Percentiles rank a stretch among this genome's conserved stretches.
Conservation (phyloP, 1,140 invertebrate genomes). For the Listronotus bonariensis region DNA sequence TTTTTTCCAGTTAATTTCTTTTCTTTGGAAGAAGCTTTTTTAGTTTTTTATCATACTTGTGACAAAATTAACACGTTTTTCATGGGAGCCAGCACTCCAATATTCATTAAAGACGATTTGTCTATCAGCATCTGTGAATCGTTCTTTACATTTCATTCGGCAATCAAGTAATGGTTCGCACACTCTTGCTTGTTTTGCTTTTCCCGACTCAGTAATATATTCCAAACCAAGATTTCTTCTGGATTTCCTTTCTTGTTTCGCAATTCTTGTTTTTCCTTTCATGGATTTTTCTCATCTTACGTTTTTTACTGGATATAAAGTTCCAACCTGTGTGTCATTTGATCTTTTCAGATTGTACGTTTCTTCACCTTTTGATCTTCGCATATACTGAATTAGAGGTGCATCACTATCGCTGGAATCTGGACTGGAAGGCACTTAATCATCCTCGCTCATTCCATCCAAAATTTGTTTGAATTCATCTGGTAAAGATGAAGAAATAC, state of each 20-base stretch:
- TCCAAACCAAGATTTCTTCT: background rate
- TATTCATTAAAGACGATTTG: slow-evolving; percentile 1
- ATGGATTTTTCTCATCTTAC: too few species aligned
- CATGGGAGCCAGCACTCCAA: background rate
- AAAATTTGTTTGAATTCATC: too few species aligned
- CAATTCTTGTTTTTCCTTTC: too few species aligned
- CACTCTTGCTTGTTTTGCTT: background rate
- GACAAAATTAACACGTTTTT: background rate
- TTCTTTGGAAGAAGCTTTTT: background rate
- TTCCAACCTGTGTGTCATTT: too few species aligned
- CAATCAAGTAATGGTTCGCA: background rate
- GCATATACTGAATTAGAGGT: too few species aligned
- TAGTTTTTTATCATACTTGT: background rate
- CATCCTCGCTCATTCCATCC: too few species aligned
- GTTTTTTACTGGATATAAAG: too few species aligned
- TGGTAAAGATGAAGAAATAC: too few species aligned
- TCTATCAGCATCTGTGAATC: background rate
- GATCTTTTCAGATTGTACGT: too few species aligned
- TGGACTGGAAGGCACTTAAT: too few species aligned
- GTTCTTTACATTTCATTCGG: slow-evolving; percentile 1
- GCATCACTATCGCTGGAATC: too few species aligned
- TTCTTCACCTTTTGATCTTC: too few species aligned
- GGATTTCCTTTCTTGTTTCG: background rate
- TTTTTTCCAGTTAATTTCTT: background rate
- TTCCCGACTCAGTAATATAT: background rate